Percentiles rank a stretch among this genome's conserved stretches.
Conservation (phyloP, 2,888 invertebrate species). For the Andrena praecox region DNA sequence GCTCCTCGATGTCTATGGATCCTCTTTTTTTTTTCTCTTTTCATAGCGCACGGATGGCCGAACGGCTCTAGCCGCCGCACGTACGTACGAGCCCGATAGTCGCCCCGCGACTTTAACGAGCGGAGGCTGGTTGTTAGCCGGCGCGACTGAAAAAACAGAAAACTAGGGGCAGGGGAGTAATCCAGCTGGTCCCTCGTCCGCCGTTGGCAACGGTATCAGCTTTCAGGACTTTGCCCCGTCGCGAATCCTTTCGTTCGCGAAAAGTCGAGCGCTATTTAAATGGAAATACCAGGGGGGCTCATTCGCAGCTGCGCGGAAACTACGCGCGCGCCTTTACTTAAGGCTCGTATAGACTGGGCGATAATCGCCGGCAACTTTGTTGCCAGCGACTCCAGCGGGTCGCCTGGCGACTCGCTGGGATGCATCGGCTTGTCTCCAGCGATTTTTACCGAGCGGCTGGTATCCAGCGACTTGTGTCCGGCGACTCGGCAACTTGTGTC, state of each 20-base stretch:
- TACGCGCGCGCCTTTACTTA: neutral
- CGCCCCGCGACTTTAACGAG: neutral
- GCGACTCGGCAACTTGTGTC: too few species aligned
- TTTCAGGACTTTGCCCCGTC: neutral
- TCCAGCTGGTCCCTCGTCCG: neutral
- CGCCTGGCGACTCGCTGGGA: too few species aligned
- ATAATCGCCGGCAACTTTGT: too few species aligned
- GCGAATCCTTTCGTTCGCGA: constrained; percentile 10
- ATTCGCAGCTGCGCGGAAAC: neutral
- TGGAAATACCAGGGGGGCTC: neutral
- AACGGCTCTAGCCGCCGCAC: neutral
- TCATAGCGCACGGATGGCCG: neutral
- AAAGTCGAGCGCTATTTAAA: constrained; percentile 11
- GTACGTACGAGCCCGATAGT: neutral
- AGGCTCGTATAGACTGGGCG: too few species aligned
- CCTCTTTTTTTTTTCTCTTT: neutral
- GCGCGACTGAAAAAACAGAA: neutral
- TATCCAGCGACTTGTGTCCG: too few species aligned
- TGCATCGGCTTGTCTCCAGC: too few species aligned
- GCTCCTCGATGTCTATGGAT: too few species aligned
- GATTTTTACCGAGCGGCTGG: too few species aligned
- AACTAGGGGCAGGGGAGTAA: neutral
- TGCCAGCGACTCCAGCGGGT: too few species aligned
- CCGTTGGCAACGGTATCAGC: neutral
- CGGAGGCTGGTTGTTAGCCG: neutral